These are phyloP conservation scores for Pteropus rufus DNA, from an alignment of 2,797 vertebrate species.

Conservation along the genomic window DNA sequence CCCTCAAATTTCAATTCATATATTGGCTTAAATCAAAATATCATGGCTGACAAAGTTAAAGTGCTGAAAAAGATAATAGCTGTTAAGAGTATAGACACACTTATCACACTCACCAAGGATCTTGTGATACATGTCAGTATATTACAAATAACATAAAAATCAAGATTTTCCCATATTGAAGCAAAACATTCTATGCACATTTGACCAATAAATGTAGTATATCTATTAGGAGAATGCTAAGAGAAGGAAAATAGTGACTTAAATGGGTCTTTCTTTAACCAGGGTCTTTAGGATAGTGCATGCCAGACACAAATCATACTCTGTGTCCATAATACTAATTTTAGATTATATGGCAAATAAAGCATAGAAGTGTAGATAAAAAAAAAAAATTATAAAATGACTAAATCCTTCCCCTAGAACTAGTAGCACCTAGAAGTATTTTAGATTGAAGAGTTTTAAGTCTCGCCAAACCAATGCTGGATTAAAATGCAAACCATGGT, in stretches of 20 bases:
- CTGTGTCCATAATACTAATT: not conserved
- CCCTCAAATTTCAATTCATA: not conserved
- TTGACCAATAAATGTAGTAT: not conserved
- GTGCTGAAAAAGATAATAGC: not conserved
- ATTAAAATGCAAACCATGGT: conserved; percentile 31
- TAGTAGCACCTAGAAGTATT: not conserved
- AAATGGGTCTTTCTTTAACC: not conserved
- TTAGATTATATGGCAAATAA: not conserved
- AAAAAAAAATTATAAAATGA: not conserved
- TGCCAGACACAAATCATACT: not conserved
- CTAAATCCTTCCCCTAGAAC: not conserved
- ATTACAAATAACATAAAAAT: not conserved
- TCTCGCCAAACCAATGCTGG: not conserved
- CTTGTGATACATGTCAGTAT: not conserved
- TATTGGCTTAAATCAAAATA: not conserved
- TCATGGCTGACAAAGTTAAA: not conserved
- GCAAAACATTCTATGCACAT: not conserved
- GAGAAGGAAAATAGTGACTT: not conserved
- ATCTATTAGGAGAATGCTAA: not conserved
- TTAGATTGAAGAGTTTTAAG: not conserved
- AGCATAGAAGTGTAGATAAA: not conserved
- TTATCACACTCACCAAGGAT: not conserved
- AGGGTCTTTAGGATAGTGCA: not conserved
- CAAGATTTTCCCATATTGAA: not conserved
- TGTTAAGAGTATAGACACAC: not conserved